Evolutionary conservation across 2,888 invertebrate genomes (phyloP).

Genomic region (Pseudococcus viburni): DNA sequence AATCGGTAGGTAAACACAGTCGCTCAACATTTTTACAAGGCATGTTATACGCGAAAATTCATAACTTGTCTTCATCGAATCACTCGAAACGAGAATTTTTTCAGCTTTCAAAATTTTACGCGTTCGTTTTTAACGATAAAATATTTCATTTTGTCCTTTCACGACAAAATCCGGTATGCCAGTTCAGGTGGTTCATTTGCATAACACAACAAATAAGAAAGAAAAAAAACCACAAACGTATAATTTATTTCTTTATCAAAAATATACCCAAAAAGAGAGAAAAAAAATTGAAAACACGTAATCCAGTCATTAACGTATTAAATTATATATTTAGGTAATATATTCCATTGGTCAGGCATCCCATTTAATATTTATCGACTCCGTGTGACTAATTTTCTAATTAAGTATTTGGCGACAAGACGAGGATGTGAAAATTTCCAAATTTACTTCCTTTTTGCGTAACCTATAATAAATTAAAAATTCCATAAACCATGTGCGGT

Average conservation of each 20-base stretch:
- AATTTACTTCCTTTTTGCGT: slow-evolving; percentile 25
- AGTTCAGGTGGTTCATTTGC: background rate
- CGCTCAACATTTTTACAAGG: no score
- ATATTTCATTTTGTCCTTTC: slow-evolving; percentile 22
- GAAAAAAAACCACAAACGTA: background rate
- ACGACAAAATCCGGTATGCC: slow-evolving; percentile 14
- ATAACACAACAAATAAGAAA: slow-evolving; percentile 31
- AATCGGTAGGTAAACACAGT: no score
- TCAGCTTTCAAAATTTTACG: background rate
- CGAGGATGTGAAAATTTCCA: slow-evolving; percentile 23
- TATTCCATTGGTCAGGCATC: slow-evolving; percentile 24
- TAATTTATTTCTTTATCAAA: slow-evolving; percentile 30
- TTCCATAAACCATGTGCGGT: background rate
- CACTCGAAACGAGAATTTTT: background rate
- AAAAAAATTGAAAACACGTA: slow-evolving; percentile 26
- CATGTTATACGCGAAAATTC: background rate
- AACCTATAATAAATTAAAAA: slow-evolving; percentile 34
- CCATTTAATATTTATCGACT: slow-evolving; percentile 5
- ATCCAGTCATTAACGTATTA: slow-evolving; percentile 28
- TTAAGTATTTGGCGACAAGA: slow-evolving; percentile 30
- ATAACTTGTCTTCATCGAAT: background rate
- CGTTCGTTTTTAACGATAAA: background rate
- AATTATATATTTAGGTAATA: slow-evolving; percentile 36
- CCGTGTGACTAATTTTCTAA: slow-evolving; percentile 23
- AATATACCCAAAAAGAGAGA: background rate